Evolutionary conservation across 2,888 invertebrate species (phyloP).

Genomic region (Andrena praecox): DNA sequence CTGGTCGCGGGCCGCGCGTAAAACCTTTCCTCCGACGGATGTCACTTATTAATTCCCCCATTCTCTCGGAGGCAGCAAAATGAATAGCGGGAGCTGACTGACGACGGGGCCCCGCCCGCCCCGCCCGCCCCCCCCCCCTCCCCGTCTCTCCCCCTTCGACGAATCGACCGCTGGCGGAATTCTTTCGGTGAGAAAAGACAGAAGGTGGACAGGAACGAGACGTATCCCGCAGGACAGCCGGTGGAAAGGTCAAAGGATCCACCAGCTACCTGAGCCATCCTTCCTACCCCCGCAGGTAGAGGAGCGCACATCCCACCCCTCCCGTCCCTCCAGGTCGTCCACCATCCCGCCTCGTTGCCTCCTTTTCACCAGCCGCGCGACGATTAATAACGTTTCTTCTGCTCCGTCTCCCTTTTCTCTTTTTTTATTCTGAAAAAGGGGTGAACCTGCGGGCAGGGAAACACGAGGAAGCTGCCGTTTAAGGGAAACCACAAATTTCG

Average conservation of each 20-base stretch:
- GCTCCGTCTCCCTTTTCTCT: no score
- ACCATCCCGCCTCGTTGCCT: slow-evolving; percentile 44
- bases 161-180: slow-evolving; percentile 66
- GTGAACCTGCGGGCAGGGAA: slow-evolving; percentile 48
- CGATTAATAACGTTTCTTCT: slow-evolving; percentile 78
- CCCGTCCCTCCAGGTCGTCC: slow-evolving; percentile 58
- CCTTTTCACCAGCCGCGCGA: slow-evolving; percentile 72
- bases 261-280: slow-evolving; percentile 80
- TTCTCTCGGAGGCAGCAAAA: slow-evolving; percentile 78
- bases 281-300: slow-evolving; percentile 59
- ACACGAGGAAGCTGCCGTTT: slow-evolving; percentile 71
- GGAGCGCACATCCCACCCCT: slow-evolving; percentile 24
- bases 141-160: not conserved
- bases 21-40: slow-evolving; percentile 80
- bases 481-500: slow-evolving; percentile 69
- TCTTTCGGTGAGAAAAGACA: slow-evolving; percentile 72
- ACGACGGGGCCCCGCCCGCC: slow-evolving; percentile 55
- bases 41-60: slow-evolving; percentile 85
- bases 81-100: slow-evolving; percentile 78
- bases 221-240: slow-evolving; percentile 77
- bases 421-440: slow-evolving; percentile 47
- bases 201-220: slow-evolving; percentile 74
- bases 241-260: slow-evolving; percentile 82
- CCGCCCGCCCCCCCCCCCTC: not conserved
- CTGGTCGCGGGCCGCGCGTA: slow-evolving; percentile 71